Base-by-base conservation (phyloP, 2,888 invertebrate genomes). In the Drosophila peninsularis region DNA sequence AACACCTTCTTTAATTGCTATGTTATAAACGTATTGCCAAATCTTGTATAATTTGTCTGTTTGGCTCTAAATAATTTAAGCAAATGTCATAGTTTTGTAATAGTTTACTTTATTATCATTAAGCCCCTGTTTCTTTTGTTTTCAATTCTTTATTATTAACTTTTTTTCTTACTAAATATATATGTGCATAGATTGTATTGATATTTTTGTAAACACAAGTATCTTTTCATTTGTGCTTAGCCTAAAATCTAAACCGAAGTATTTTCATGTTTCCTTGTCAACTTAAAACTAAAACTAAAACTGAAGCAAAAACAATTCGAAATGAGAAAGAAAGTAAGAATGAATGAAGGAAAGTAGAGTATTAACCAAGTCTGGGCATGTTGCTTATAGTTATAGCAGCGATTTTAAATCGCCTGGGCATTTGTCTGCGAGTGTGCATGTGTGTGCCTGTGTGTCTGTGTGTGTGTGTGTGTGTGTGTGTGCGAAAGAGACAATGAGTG, bases 151-250 rank as follows among this genome's bases (percentile, higher is more conserved):
- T 57, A 37, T 14, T 41, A n/a, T 36, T 57, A 21, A 21, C 7
- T 19, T 47, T 62, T 62, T 68, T 62, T 64, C 61, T 41, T 47
- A 58, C 55, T 64, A 67, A 77, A 64, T 75, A 65, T 77, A 73
- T 53, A 60, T 47, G 62, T 72, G 36, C 62, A 73, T 73, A 66
- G 60, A 56, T 60, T 74, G 44, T 75, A 79, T 75, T 54, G 36
- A 72, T 64, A 84, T 79, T 81, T 84, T 79, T 80, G 72, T 80
- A 81, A 81, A 58, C 62, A 50, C 62, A 58, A 62, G 11, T 41
- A 62, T 65, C 62, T 71, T 82, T 82, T 80, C 34, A 61, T 56
- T 73, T 72, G 55, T 49, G 52, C 36, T 47, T 69, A 50, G 62
- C 53, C 36, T 34, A 47, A 10, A 50, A 17, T n/a, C 42, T n/a